phyloP scores from a whole-genome alignment of 2,113 vertebrate species.

The Cyprinus carpio region DNA sequence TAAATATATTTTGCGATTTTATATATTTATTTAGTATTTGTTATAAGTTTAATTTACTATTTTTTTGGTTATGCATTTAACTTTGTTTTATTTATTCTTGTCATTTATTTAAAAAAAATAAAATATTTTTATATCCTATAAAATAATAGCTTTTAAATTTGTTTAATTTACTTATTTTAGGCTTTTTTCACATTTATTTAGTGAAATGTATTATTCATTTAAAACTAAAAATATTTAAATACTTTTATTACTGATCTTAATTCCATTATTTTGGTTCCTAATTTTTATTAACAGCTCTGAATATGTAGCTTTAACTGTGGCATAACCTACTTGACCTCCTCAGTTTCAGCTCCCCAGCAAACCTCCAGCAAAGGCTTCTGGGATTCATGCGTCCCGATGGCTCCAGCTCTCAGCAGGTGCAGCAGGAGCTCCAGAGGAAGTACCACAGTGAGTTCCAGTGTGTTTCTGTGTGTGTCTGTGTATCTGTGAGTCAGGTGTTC shows the following conservation, averaged over 20 bases:
- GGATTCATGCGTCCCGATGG: constrained; percentile 91
- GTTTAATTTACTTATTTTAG: too few relatives aligned
- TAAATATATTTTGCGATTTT: too few relatives aligned
- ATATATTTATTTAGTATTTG: too few relatives aligned
- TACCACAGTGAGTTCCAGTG: constrained; percentile 89
- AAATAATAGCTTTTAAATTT: too few relatives aligned
- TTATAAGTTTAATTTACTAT: too few relatives aligned
- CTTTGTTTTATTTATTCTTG: too few relatives aligned
- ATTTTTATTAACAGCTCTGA: neutral
- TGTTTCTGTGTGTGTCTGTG: too few relatives aligned
- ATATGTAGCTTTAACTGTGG: fast-evolving
- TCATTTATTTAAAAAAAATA: too few relatives aligned
- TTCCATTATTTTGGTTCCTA: neutral
- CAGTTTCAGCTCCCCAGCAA: constrained; percentile 85
- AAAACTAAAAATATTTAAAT: neutral
- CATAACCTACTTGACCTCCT: neutral
- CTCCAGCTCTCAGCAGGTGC: constrained; percentile 89
- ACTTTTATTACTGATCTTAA: neutral
- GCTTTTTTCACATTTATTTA: too few relatives aligned
- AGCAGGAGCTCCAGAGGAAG: constrained; percentile 95
- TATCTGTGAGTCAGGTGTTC: neutral
- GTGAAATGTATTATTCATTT: too few relatives aligned
- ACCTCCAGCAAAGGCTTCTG: constrained; percentile 87
- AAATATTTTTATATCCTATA: too few relatives aligned
- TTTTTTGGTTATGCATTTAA: too few relatives aligned